Conservation (phyloP, 1,140 invertebrate species). For the Bombus soroeensis region DNA sequence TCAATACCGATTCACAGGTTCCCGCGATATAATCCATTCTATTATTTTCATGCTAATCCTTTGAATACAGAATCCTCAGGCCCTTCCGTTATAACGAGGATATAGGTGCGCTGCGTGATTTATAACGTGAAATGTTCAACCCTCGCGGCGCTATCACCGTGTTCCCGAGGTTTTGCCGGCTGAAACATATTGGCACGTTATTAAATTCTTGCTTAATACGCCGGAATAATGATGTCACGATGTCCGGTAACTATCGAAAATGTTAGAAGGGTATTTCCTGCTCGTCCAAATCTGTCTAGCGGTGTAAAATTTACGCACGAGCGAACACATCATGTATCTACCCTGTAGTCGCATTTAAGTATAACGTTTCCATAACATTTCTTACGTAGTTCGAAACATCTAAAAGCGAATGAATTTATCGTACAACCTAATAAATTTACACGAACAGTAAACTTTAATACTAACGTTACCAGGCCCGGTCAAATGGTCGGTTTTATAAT, state of each 20-base stretch:
- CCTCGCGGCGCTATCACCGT: conserved; percentile 10
- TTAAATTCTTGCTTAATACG: conserved; percentile 77
- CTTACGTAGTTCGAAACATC: too few species aligned
- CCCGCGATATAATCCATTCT: conserved; percentile 7
- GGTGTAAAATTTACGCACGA: conserved; percentile 25
- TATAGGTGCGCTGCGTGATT: conserved; percentile 48
- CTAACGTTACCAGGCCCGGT: too few species aligned
- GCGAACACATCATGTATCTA: not conserved
- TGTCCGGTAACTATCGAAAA: conserved; percentile 25
- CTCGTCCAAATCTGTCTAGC: not conserved
- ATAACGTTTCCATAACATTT: too few species aligned
- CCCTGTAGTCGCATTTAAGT: too few species aligned
- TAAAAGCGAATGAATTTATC: too few species aligned
- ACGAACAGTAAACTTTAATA: too few species aligned
- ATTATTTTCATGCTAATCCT: conserved; percentile 12
- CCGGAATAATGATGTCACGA: conserved; percentile 67
- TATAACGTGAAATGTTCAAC: conserved; percentile 56
- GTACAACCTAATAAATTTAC: too few species aligned
- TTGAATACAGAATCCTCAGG: not conserved
- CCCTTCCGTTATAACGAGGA: not conserved
- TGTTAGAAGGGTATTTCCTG: not conserved
- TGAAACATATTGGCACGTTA: conserved; percentile 75
- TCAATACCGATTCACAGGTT: not conserved
- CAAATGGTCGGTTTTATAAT: too few species aligned
- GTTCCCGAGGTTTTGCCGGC: conserved; percentile 39